Percentiles rank a stretch among this genome's conserved stretches.
Conservation (phyloP, 2,888 invertebrate species). For the Drosophila sordidula region DNA sequence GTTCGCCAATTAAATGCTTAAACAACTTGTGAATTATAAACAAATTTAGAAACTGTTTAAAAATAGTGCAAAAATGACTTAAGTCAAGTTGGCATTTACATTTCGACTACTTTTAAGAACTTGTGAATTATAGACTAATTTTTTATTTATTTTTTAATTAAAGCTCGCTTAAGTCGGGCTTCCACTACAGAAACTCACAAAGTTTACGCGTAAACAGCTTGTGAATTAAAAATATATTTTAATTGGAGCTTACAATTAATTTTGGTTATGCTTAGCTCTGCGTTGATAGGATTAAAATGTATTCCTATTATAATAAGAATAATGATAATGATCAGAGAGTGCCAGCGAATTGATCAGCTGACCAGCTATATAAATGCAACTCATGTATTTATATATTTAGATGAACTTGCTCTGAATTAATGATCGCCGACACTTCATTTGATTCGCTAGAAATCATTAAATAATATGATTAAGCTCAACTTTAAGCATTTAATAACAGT, state of each 20-base stretch:
- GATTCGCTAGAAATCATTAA: slow-evolving; percentile 4
- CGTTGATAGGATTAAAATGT: background rate
- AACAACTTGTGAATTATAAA: background rate
- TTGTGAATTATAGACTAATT: too few relatives aligned
- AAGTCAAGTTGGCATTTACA: too few relatives aligned
- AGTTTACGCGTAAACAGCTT: background rate
- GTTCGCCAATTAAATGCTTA: background rate
- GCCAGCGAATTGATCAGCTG: slow-evolving; percentile 17
- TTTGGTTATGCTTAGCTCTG: background rate
- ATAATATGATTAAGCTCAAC: background rate
- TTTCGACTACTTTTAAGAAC: too few relatives aligned
- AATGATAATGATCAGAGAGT: background rate
- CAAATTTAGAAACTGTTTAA: background rate
- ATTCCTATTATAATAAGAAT: background rate
- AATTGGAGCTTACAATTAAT: background rate
- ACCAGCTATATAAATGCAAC: slow-evolving; percentile 7
- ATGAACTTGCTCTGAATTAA: slow-evolving; percentile 4
- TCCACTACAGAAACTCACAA: background rate
- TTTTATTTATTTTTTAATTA: too few relatives aligned
- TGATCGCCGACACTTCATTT: background rate
- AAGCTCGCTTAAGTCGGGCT: background rate
- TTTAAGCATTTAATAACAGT: background rate
- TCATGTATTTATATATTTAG: background rate
- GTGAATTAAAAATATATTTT: background rate
- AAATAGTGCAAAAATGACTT: background rate